Conservation (phyloP, 2,888 invertebrate species). For the Ferrisia virgata region DNA sequence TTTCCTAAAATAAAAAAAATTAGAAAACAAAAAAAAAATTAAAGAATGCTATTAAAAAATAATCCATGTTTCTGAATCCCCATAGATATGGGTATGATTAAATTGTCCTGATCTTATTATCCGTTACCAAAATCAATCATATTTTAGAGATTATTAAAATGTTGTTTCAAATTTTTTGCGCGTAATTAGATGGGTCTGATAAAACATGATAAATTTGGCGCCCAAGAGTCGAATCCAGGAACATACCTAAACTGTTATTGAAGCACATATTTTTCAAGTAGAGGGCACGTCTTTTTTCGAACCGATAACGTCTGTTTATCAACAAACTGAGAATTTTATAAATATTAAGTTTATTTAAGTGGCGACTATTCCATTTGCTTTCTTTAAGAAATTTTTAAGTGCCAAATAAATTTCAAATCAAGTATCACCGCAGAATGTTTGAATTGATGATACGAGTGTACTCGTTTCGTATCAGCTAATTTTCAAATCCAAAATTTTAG, state of each 20-base stretch:
- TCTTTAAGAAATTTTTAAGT: neutral
- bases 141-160: neutral
- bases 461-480: no score
- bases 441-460: no score
- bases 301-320: neutral
- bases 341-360: neutral
- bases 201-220: neutral
- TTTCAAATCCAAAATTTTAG: no score
- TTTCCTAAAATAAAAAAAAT: no score
- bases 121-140: neutral
- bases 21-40: no score
- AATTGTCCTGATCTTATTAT: no score
- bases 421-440: no score
- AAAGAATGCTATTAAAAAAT: no score
- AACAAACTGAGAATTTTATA: neutral
- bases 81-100: no score
- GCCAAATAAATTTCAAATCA: no score
- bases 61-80: no score
- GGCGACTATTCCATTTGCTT: neutral
- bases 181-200: neutral
- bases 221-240: neutral
- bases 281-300: neutral
- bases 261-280: neutral
- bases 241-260: neutral
- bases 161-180: neutral